These are phyloP conservation scores for Hipposideros armiger DNA, from an alignment of 2,113 vertebrate species.

Conservation along the genomic window DNA sequence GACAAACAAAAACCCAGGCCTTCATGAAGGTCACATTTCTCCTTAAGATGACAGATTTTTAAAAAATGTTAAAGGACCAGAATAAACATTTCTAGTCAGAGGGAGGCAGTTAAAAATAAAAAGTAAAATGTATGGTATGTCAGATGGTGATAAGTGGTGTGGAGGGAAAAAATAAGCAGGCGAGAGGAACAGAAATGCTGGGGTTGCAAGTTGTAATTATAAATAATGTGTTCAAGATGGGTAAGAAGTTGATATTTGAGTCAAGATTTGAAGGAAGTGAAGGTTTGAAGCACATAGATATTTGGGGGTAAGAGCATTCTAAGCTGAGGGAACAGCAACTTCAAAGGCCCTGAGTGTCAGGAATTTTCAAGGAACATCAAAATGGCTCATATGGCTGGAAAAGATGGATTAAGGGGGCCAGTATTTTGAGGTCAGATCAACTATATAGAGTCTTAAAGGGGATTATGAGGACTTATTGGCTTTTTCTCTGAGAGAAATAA, in stretches of 20 bases:
- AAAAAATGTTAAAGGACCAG: too few species aligned
- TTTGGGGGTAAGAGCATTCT: not conserved
- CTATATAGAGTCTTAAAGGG: not conserved
- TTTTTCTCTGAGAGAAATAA: not conserved
- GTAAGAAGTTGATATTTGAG: not conserved
- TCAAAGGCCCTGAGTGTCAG: not conserved
- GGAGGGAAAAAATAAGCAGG: not conserved
- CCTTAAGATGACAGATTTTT: too few species aligned
- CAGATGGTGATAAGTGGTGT: not conserved
- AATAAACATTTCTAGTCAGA: not conserved
- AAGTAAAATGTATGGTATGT: not conserved
- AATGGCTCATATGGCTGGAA: not conserved
- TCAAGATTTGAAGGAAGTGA: not conserved
- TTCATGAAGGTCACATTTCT: not conserved
- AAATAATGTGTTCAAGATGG: not conserved
- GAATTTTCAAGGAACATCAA: constrained; percentile 33
- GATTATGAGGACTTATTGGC: not conserved
- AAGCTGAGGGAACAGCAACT: not conserved
- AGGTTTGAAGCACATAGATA: not conserved
- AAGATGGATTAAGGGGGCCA: not conserved
- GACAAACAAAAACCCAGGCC: not conserved
- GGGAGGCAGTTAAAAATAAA: not conserved
- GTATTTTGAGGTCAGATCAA: not conserved
- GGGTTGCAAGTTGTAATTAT: not conserved
- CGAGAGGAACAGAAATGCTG: not conserved